These are phyloP conservation scores for Hydractinia echinata DNA, from an alignment of 30 jellyfish, hydroid and myxozoan species.

Conservation along the genomic window DNA sequence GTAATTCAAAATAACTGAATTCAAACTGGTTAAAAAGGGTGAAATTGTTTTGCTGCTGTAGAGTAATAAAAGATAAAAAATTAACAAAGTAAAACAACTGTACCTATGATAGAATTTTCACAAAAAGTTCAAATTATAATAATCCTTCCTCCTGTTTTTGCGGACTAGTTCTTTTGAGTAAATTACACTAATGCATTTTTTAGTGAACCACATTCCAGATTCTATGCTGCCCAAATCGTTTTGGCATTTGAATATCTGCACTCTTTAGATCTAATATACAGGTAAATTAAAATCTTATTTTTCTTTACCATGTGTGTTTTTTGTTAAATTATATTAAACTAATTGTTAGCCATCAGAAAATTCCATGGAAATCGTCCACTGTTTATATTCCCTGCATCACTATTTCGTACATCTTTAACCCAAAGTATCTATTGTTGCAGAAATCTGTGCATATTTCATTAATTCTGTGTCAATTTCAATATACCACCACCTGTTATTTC, in stretches of 20 bases:
- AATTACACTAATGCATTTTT: not conserved
- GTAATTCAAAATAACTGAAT: constrained; percentile 6
- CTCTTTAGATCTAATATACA: constrained; percentile 91
- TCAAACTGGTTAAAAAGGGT: no score
- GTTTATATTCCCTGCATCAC: no score
- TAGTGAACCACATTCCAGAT: constrained; percentile 99
- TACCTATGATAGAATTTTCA: no score
- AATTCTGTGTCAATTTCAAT: not conserved
- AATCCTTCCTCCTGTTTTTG: not conserved
- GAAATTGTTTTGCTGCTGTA: no score
- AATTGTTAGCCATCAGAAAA: no score
- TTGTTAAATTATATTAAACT: not conserved
- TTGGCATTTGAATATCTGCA: constrained; percentile 98
- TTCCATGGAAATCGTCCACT: no score
- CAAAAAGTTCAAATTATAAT: no score
- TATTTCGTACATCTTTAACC: no score
- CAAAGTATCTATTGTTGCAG: no score
- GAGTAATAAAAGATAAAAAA: no score
- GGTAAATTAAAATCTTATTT: constrained; percentile 39
- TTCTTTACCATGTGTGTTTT: not conserved
- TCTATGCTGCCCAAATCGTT: constrained; percentile 99
- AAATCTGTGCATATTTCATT: no score
- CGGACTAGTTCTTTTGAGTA: not conserved
- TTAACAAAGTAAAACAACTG: no score
- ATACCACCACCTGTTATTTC: not conserved